Evolutionary conservation across 2,888 invertebrate genomes (phyloP), one percentile per base, ranked within the genome.

Genomic region (Temnothorax ravouxi): DNA sequence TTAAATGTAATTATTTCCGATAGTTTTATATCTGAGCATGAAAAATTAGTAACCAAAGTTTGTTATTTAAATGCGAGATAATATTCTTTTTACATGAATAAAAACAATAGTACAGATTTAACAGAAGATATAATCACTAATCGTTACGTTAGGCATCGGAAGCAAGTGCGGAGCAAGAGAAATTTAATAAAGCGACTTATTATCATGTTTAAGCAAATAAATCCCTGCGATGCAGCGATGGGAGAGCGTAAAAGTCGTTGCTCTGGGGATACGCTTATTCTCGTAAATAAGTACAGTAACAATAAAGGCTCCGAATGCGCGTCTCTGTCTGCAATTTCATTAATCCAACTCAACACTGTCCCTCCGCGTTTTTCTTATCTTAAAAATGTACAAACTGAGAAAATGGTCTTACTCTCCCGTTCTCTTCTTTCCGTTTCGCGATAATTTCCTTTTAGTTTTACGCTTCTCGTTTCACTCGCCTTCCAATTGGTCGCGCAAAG

Each of bases 381-480:
- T 64, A 38, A 75, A 77, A 62, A 56, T 77, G 86, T 52, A 41
- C 69, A 75, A 82, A 74, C 75, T 56, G 11, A 56, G 62, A 29
- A 79, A 69, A 72, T 47, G 61, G 44, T 69, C 29, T 50, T 11
- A 15, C 41, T 54, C 15, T 25, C 41, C 29, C 34, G 21, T 66
- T 41, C 75, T 44, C 25, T 41, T 61, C 34, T 83, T 67, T 61
- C 50, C 34, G 34, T 67, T 41, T 34, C 25, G 59, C 61, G 54
- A 86, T 86, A 72, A 86, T 80, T 84, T 62, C 34, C 67, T 59
- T 25, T 29, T 29, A 13, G 54, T 59, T 86, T 86, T 72, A 80
- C 34, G 71, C 79, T 74, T 29, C 76, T 72, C 83, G 56, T 86
- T 80, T 71, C n/a, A 59, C 52, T 71, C 71, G 72, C 34, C 11